Percentiles rank a stretch among this genome's conserved stretches.
Conservation (phyloP, 2,888 invertebrate genomes). For the Arge pagana region DNA sequence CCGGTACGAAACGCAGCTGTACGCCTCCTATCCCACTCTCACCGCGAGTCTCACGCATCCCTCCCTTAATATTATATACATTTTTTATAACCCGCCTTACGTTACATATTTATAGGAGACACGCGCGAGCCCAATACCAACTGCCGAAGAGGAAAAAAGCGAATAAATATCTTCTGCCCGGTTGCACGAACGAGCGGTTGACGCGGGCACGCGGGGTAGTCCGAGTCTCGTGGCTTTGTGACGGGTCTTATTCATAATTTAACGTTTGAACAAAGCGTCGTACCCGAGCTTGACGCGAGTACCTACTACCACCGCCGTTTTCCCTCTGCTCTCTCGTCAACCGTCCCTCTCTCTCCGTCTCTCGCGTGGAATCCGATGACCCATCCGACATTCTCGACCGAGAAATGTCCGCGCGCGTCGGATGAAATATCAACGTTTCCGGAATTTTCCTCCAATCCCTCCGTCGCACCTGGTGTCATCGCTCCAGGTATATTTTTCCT, state of each 20-base stretch:
- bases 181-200: neutral
- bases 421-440: too few species aligned
- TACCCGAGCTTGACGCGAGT: conserved; percentile 23
- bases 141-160: neutral
- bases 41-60: neutral
- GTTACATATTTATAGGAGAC: conserved; percentile 8
- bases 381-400: too few species aligned
- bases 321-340: neutral
- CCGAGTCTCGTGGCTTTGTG: conserved; percentile 16
- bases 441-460: too few species aligned
- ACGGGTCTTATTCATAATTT: conserved; percentile 40
- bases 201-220: neutral
- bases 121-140: neutral
- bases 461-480: too few species aligned
- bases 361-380: too few species aligned
- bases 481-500: too few species aligned
- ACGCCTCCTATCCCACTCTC: neutral
- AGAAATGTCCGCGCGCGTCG: too few species aligned
- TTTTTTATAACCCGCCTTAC: conserved; percentile 5
- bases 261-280: conserved; percentile 39
- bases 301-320: neutral
- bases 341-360: neutral
- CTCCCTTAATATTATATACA: conserved; percentile 11
- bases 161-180: neutral
- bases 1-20: neutral